Conservation (phyloP, 2,888 invertebrate species). For the Calameuta pallipes region DNA sequence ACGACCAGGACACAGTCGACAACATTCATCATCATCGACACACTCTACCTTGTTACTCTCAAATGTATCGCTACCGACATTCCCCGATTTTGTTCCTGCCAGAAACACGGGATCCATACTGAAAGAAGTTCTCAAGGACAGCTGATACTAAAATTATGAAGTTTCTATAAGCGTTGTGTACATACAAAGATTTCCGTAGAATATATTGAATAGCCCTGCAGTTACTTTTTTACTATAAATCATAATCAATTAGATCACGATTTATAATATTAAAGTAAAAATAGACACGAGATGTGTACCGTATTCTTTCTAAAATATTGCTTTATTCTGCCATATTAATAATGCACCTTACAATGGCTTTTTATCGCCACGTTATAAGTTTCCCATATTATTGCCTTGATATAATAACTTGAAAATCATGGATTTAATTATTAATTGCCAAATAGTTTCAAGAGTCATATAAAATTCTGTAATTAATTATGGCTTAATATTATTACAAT, state of each 20-base stretch:
- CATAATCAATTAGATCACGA: background rate
- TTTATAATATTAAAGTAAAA: background rate
- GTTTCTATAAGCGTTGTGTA: background rate
- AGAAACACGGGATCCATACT: slow-evolving; percentile 73
- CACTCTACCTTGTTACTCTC: slow-evolving; percentile 68
- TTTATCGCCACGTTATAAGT: background rate
- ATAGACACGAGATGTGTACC: background rate
- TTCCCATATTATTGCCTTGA: background rate
- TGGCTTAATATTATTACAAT: background rate
- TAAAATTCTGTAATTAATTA: background rate
- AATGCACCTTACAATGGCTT: background rate
- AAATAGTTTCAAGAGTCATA: background rate
- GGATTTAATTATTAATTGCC: background rate
- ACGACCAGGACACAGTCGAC: slow-evolving; percentile 58
- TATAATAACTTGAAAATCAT: background rate
- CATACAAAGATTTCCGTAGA: background rate
- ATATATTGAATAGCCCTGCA: background rate
- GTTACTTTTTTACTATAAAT: background rate
- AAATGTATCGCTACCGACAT: slow-evolving; percentile 70
- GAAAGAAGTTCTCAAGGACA: slow-evolving; percentile 73
- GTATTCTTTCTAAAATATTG: background rate
- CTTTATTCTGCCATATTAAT: background rate
- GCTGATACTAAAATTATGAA: slow-evolving; percentile 60
- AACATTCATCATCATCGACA: slow-evolving; percentile 61
- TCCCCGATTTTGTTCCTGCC: slow-evolving; percentile 70